Conservation (phyloP, 2,113 vertebrate genomes). For the Mixornis gularis region DNA sequence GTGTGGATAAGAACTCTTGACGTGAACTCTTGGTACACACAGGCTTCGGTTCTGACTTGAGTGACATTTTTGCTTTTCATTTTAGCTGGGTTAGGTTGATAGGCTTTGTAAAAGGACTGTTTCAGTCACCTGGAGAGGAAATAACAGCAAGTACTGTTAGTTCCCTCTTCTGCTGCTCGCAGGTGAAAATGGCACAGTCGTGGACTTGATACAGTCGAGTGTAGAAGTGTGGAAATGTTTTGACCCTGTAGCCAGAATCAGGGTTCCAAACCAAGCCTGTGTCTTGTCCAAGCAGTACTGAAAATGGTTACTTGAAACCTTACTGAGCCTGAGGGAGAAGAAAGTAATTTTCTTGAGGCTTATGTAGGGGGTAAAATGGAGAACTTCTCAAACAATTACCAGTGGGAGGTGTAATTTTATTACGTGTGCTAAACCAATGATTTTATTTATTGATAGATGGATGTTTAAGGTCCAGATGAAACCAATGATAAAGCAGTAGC, state of each 20-base stretch:
- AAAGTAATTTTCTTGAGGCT: background rate
- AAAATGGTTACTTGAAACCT: conserved; percentile 20
- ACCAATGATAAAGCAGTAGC: conserved; percentile 56
- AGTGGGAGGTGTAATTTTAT: conserved; percentile 5
- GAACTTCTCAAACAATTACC: background rate
- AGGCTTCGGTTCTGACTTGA: background rate
- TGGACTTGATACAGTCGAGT: background rate
- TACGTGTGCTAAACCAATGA: conserved; percentile 49
- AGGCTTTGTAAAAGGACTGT: conserved; percentile 53
- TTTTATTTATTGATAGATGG: conserved; percentile 60
- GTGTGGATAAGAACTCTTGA: background rate
- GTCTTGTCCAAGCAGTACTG: conserved; percentile 16
- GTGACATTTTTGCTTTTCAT: conserved; percentile 21
- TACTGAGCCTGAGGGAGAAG: background rate
- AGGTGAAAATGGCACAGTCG: background rate
- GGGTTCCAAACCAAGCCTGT: background rate
- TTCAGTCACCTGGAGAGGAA: conserved; percentile 34
- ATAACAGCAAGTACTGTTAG: background rate
- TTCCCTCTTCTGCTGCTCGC: background rate
- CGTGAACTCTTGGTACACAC: background rate
- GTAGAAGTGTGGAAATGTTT: background rate
- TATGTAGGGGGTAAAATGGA: background rate
- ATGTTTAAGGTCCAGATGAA: conserved; percentile 49
- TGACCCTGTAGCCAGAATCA: background rate
- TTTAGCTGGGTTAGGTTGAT: conserved; percentile 46